Percentiles rank a stretch among this genome's conserved stretches.
phyloP scores from a whole-genome alignment of 1,140 invertebrate species.

The Neelides sp. region DNA sequence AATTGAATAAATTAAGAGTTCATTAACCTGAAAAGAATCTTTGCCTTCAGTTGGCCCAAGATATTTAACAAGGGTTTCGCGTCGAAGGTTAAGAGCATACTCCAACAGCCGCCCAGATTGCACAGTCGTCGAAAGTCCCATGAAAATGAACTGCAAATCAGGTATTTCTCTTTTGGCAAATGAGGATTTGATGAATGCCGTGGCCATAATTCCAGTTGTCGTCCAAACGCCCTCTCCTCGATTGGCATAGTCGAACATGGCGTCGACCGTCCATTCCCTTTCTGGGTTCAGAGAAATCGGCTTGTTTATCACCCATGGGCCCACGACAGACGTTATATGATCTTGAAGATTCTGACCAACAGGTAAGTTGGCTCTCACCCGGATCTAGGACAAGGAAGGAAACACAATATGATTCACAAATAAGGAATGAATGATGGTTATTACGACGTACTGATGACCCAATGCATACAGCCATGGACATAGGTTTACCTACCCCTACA shows the following conservation, averaged over 20 bases:
- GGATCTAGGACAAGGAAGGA: conserved; percentile 1
- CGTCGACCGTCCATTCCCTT: not conserved
- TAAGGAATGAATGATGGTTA: too few species aligned
- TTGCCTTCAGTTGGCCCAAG: conserved; percentile 12
- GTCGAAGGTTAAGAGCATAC: conserved; percentile 18
- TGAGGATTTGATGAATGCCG: not conserved
- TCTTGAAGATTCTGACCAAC: conserved; percentile 5
- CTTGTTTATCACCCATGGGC: not conserved
- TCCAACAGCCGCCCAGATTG: conserved; percentile 19
- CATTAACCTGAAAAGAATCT: conserved; percentile 26
- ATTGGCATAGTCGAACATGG: not conserved
- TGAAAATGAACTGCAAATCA: not conserved
- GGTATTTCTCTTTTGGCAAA: not conserved
- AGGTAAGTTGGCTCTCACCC: conserved; percentile 1
- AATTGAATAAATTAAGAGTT: too few species aligned
- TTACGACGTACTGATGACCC: too few species aligned
- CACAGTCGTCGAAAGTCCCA: conserved; percentile 21
- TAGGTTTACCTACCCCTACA: too few species aligned
- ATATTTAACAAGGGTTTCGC: conserved; percentile 19
- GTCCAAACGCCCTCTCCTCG: not conserved
- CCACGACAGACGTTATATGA: not conserved
- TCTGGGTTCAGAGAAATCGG: not conserved
- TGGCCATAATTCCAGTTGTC: not conserved
- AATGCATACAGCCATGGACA: too few species aligned
- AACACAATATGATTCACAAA: too few species aligned